These are phyloP conservation scores for Scomberomorus guttatus DNA, from an alignment of 2,797 vertebrate species.

Conservation along the genomic window DNA sequence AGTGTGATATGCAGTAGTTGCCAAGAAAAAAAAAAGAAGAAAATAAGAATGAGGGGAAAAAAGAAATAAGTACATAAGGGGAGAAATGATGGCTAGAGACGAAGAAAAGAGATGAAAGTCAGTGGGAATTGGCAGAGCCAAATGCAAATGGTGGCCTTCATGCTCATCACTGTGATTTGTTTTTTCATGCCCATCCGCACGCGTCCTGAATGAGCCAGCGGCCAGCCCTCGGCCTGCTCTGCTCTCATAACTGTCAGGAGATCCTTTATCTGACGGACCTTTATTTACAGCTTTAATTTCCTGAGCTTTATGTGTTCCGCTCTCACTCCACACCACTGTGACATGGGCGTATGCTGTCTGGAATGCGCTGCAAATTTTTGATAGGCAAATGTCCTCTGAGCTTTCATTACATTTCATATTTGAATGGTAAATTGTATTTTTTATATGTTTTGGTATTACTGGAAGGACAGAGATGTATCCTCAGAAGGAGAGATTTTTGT, in stretches of 20 bases:
- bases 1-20: slow-evolving; percentile 51
- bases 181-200: slow-evolving; percentile 83
- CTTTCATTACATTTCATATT: slow-evolving; percentile 72
- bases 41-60: slow-evolving; percentile 13
- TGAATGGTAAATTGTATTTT: slow-evolving; percentile 63
- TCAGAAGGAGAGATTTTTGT: slow-evolving; percentile 48
- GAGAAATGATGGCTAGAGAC: slow-evolving; percentile 53
- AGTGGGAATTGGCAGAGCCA: slow-evolving; percentile 67
- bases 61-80: slow-evolving; percentile 34
- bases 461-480: slow-evolving; percentile 28
- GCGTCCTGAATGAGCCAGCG: slow-evolving; percentile 80
- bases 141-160: slow-evolving; percentile 84
- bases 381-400: slow-evolving; percentile 73
- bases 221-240: slow-evolving; percentile 76
- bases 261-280: slow-evolving; percentile 85
- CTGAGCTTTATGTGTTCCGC: slow-evolving; percentile 84
- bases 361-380: slow-evolving; percentile 82
- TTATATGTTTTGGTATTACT: slow-evolving; percentile 46
- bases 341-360: slow-evolving; percentile 69
- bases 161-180: slow-evolving; percentile 84
- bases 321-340: slow-evolving; percentile 66
- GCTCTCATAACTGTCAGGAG: slow-evolving; percentile 86
- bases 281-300: slow-evolving; percentile 91
- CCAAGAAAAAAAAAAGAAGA: slow-evolving; percentile 10
- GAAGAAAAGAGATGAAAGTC: slow-evolving; percentile 63